Base-by-base conservation (phyloP, 2,113 vertebrate species). In the Chionomys nivalis region DNA sequence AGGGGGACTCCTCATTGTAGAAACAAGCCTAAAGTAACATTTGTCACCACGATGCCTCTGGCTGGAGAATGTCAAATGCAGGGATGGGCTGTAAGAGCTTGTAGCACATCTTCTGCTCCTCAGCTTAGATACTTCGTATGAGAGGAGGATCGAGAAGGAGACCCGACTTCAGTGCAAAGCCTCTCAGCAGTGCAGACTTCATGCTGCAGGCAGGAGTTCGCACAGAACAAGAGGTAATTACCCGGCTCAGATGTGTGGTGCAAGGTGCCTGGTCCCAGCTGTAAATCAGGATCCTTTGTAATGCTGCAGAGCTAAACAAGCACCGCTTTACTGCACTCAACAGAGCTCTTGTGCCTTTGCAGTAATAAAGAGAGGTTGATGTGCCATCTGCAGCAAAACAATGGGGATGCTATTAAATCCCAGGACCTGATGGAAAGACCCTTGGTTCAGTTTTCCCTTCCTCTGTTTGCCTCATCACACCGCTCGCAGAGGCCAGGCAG, bases 281-380 rank as follows among this genome's bases (percentile, higher is more conserved):
- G 92, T 98, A 98, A 97, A 97, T 97, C 97, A 87, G 95, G 94
- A 97, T 77, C 96, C 97, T 96, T 68, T 82, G 98, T 77, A 97
- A 83, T 97, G 96, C 96, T 90, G 97, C 93, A n/a, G 95, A 96
- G 97, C 97, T 44, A 49, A 97, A 94, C 98, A 97, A 97, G 89
- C 97, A 55, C 70, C 1, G 26, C 0, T 98, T 98, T 96, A 98
- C 97, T 97, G 98, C 93, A 83, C 97, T 98, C 98, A 52, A 39
- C 94, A 96, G 97, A 98, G 98, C 98, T 98, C 97, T 97, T 83
- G 94, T 97, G 97, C 95, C 97, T 97, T 98, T 98, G 98, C 98
- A 98, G 97, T 97, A 97, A 98, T 98, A 98, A 98, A 98, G 97
- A 97, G 98, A 97, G 97, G 97, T 96, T 95, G 97, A 93, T 98